Conservation (phyloP, 1,140 invertebrate genomes). For the Hormaphis cornu region DNA sequence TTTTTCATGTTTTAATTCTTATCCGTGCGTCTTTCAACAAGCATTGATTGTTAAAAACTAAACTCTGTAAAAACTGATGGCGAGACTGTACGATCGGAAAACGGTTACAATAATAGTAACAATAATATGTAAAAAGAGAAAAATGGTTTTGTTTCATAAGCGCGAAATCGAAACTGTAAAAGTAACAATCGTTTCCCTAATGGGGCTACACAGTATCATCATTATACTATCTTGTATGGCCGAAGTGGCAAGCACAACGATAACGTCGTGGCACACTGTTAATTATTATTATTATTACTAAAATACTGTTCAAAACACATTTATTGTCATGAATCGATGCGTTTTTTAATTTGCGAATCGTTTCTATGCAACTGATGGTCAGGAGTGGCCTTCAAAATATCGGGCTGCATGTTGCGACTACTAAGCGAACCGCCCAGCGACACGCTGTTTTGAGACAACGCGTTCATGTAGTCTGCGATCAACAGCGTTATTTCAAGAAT, state of each 20-base stretch:
- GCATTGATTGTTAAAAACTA: not conserved
- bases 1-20: no score
- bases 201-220: not conserved
- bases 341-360: conserved; percentile 38
- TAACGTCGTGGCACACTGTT: not conserved
- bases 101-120: not conserved
- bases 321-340: conserved; percentile 34
- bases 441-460: conserved; percentile 64
- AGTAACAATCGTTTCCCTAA: no score
- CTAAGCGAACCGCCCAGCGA: conserved; percentile 62
- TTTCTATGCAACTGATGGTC: conserved; percentile 53
- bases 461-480: conserved; percentile 94
- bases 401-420: conserved; percentile 63
- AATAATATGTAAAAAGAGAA: not conserved
- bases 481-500: conserved; percentile 83
- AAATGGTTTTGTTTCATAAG: not conserved
- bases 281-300: no score
- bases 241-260: not conserved
- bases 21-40: conserved; percentile 3
- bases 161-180: not conserved
- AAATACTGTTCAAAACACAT: not conserved
- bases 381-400: conserved; percentile 72
- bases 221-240: not conserved
- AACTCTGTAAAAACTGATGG: not conserved
- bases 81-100: not conserved